Evolutionary conservation across 2,888 invertebrate species (phyloP), one percentile per base, ranked within the genome.

Genomic region (Yponomeuta plumbellus): DNA sequence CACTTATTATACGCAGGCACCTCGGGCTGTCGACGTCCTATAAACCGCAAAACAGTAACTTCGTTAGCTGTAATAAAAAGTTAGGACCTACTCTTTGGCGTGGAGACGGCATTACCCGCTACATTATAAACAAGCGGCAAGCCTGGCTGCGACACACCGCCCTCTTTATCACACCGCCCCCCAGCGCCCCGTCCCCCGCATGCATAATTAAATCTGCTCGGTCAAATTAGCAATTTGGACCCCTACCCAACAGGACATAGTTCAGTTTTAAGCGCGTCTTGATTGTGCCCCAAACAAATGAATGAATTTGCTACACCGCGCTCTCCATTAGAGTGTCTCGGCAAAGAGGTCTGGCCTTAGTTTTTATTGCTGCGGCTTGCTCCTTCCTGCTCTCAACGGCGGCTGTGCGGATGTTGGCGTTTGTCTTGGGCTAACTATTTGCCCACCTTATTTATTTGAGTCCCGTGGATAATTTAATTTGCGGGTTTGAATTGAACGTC

Each of bases 201-300:
- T 91, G 88, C 89, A 90, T 91, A 91, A 91, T 91, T 90, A 89
- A 90, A 89, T 90, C 86, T 86, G 81, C 79, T 86, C 85, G 88
- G 88, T 86, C 87, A 89, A 91, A 90, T 89, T 90, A 90, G 87
- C 86, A 82, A 85, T 86, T 89, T 87, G 84, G 83, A 83, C 81
- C 83, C 81, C 80, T 76, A 80, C 66, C 85, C 86, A 88, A 86
- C 84, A 85, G 85, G 80, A 82, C 84, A 85, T 85, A 87, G 88
- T 89, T 86, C 83, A 85, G 84, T 84, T 85, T 77, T 82, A 84
- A 85, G 64, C 66, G 80, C 82, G 81, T 85, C 86, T 85, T 87
- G 86, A 87, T 85, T 83, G 84, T 40, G 57, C 26, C 65, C 78
- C 79, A 81, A 85, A 86, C 84, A 85, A 87, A 85, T 86, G 86